These are phyloP conservation scores for Stomorhina lunata DNA, from an alignment of 2,888 invertebrate genomes.

Conservation along the genomic window DNA sequence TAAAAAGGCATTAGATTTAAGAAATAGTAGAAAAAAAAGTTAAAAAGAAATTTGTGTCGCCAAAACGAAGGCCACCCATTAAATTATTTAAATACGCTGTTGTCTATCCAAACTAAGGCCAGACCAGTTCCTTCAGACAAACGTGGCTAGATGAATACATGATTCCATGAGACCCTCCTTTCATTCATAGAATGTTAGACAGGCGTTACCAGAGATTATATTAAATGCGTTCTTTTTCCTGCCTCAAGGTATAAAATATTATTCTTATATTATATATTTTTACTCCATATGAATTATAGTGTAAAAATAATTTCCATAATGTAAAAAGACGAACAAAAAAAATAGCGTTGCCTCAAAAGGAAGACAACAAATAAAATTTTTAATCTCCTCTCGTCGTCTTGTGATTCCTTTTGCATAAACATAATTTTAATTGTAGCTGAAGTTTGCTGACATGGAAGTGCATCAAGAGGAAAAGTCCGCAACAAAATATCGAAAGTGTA, in stretches of 20 bases:
- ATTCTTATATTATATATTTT: not conserved
- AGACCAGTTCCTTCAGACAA: constrained; percentile 5
- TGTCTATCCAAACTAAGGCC: not conserved
- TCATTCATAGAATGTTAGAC: not conserved
- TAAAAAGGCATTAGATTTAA: constrained; percentile 29
- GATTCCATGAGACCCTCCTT: not conserved
- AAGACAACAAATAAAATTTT: constrained; percentile 1
- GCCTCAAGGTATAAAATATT: constrained; percentile 26
- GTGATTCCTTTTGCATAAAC: constrained; percentile 2
- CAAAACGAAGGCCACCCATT: constrained; percentile 63
- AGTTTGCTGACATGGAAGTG: constrained; percentile 40
- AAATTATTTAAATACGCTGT: constrained; percentile 43
- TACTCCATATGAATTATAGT: constrained; percentile 33
- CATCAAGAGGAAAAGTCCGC: not conserved
- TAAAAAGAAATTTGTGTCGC: constrained; percentile 58
- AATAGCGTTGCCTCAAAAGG: too few relatives aligned
- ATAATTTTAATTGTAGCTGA: constrained; percentile 62
- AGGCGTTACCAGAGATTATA: constrained; percentile 45
- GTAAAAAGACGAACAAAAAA: not conserved
- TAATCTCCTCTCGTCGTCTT: not conserved
- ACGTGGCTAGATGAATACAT: constrained; percentile 1
- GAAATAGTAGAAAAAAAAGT: not conserved
- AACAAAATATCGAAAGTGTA: constrained; percentile 27
- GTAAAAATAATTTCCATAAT: constrained; percentile 42
- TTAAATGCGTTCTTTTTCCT: constrained; percentile 43